phyloP scores from a whole-genome alignment of 2,797 vertebrate genomes.

The Anguilla anguilla region DNA sequence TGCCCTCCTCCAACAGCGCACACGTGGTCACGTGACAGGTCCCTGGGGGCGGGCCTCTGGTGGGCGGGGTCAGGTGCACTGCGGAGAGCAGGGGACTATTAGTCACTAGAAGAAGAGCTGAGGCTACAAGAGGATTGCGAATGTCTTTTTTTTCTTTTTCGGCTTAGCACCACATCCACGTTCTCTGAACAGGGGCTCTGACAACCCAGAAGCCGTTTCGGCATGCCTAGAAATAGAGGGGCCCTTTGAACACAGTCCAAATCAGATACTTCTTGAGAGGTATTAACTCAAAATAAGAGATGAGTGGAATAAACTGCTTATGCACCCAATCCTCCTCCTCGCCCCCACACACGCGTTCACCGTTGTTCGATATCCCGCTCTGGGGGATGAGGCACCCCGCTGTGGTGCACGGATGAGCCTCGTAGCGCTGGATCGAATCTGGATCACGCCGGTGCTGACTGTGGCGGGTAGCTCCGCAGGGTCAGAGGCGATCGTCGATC shows the following conservation, averaged over 20 bases:
- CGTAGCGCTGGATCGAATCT: background rate
- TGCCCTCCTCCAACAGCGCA: constrained; percentile 13
- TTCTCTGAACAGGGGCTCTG: background rate
- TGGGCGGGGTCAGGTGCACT: background rate
- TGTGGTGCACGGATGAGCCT: background rate
- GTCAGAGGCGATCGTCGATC: background rate
- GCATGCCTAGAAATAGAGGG: background rate
- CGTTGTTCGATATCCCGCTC: background rate
- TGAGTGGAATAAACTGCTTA: background rate
- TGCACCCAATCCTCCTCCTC: background rate
- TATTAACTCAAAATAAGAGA: background rate
- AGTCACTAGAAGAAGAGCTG: constrained; percentile 6
- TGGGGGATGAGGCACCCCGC: background rate
- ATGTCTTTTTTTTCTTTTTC: background rate
- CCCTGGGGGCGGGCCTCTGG: background rate
- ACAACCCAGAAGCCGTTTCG: background rate
- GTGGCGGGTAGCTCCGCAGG: background rate
- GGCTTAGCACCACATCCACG: background rate
- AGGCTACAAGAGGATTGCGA: background rate
- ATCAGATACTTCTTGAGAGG: background rate
- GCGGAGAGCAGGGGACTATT: background rate
- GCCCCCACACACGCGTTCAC: background rate
- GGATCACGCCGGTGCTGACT: background rate
- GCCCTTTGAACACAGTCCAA: background rate
- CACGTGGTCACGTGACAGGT: background rate